These are phyloP conservation scores for Aplidium turbinatum DNA, from an alignment of 23 tunicate genomes.

Conservation along the genomic window DNA sequence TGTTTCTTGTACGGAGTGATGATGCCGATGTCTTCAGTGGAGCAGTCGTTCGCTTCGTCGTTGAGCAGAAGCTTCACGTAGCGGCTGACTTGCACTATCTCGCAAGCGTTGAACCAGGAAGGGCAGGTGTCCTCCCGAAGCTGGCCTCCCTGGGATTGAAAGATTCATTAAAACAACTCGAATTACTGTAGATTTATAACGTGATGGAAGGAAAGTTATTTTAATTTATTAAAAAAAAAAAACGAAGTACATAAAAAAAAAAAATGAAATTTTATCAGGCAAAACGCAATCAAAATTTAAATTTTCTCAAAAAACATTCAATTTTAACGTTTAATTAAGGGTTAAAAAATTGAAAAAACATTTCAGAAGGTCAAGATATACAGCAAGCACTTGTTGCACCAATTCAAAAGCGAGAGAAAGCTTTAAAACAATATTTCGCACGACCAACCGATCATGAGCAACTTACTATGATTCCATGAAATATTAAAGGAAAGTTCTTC, in stretches of 20 bases:
- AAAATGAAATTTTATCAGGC: too few relatives aligned
- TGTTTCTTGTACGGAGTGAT: constrained; percentile 86
- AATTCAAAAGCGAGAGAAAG: neutral
- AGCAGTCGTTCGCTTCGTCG: neutral
- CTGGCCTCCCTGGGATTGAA: constrained; percentile 71
- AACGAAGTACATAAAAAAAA: too few relatives aligned
- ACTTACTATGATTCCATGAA: constrained; percentile 69
- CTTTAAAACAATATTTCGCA: neutral
- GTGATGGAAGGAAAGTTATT: too few relatives aligned
- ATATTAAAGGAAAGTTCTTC: constrained; percentile 56
- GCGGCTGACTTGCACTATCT: constrained; percentile 57
- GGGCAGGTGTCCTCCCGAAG: constrained; percentile 51
- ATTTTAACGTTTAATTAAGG: too few relatives aligned
- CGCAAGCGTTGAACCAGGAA: constrained; percentile 74
- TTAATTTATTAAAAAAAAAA: too few relatives aligned
- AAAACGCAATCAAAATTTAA: too few relatives aligned
- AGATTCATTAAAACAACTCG: too few relatives aligned
- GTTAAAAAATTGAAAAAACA: too few relatives aligned
- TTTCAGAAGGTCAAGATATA: too few relatives aligned
- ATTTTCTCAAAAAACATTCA: too few relatives aligned
- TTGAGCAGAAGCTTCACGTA: constrained; percentile 59
- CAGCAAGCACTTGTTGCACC: too few relatives aligned
- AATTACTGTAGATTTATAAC: too few relatives aligned
- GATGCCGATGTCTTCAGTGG: constrained; percentile 51
- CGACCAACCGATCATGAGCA: neutral